Percentiles rank a stretch among this genome's conserved stretches.
phyloP scores from a whole-genome alignment of 2,113 vertebrate species.

The Mesembrinibis cayennensis region DNA sequence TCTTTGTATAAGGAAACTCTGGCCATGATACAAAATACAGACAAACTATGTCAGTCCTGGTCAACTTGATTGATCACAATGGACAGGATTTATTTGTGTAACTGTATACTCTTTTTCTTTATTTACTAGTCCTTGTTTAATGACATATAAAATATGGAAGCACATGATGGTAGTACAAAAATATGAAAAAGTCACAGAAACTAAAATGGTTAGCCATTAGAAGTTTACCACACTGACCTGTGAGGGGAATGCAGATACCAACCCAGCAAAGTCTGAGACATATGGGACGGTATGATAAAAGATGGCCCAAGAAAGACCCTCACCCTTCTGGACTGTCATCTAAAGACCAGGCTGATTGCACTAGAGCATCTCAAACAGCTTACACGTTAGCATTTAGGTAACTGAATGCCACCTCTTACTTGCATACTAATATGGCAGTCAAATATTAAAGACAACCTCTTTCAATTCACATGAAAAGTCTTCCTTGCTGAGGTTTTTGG shows the following conservation, averaged over 20 bases:
- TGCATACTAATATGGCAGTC: not conserved
- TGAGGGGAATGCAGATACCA: not conserved
- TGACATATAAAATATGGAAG: not conserved
- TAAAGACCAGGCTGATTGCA: not conserved
- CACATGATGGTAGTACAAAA: not conserved
- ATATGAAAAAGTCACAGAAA: not conserved
- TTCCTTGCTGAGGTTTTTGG: not conserved
- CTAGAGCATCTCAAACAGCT: not conserved
- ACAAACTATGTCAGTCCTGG: not conserved
- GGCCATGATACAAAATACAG: not conserved
- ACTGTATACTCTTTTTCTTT: not conserved
- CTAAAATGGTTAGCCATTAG: not conserved
- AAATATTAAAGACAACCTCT: not conserved
- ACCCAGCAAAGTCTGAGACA: not conserved
- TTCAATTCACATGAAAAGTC: not conserved
- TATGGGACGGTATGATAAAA: not conserved
- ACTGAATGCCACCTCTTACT: not conserved
- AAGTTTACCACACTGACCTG: fast-evolving
- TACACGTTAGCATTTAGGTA: not conserved
- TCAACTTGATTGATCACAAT: not conserved
- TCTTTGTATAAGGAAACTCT: not conserved
- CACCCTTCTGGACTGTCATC: not conserved
- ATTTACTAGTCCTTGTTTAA: not conserved
- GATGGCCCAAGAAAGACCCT: not conserved
- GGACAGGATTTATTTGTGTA: not conserved